These are phyloP conservation scores for Xiphophorus maculatus DNA, from an alignment of 2,113 vertebrate species.

Conservation along the genomic window DNA sequence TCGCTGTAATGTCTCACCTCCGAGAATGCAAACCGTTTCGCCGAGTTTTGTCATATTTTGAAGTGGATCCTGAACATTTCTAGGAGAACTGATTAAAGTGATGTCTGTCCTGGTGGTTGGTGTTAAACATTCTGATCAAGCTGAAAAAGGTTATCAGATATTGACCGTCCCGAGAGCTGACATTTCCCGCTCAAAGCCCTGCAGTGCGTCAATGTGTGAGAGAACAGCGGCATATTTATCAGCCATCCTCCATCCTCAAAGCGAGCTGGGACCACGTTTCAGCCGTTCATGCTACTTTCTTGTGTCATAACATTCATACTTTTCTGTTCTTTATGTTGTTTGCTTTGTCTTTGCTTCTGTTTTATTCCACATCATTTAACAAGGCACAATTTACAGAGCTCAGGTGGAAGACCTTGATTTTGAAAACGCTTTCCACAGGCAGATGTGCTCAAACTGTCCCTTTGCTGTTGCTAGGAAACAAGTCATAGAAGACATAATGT, in stretches of 20 bases:
- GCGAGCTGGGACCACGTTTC: constrained; percentile 14
- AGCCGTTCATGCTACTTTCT: constrained; percentile 1
- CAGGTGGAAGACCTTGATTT: constrained; percentile 38
- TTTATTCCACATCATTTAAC: constrained; percentile 11
- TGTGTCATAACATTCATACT: constrained; percentile 5
- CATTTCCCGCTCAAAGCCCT: constrained; percentile 57
- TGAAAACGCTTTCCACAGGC: constrained; percentile 30
- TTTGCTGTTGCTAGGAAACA: constrained; percentile 55
- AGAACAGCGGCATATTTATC: constrained; percentile 48
- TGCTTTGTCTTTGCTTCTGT: constrained; percentile 19
- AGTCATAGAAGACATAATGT: constrained; percentile 25
- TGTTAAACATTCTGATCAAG: constrained; percentile 63
- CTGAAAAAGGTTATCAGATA: constrained; percentile 64
- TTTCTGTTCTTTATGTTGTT: background rate
- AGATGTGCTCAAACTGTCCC: constrained; percentile 24
- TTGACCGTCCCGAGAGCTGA: constrained; percentile 61
- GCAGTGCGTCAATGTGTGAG: constrained; percentile 36
- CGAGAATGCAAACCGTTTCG: background rate
- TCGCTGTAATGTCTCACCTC: background rate
- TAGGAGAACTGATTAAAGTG: constrained; percentile 20
- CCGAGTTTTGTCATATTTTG: background rate
- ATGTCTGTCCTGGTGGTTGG: constrained; percentile 20
- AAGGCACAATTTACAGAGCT: constrained; percentile 2
- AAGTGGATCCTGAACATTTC: constrained; percentile 23
- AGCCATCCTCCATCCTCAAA: constrained; percentile 36